Evolutionary conservation across 2,113 vertebrate genomes (phyloP).

Genomic region (Eolophus roseicapilla): DNA sequence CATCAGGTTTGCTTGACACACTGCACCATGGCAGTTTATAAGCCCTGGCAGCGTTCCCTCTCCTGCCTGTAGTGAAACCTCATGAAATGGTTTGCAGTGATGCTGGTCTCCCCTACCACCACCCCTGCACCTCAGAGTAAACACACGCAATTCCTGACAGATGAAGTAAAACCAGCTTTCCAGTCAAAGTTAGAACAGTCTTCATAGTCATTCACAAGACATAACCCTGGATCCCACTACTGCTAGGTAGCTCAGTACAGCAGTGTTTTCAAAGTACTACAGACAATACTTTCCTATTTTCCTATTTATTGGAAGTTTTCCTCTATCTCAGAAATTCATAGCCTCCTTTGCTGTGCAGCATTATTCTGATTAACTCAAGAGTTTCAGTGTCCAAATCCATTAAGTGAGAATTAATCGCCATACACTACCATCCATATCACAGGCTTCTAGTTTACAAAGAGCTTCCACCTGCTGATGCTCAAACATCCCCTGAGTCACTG

Average conservation of each 20-base stretch:
- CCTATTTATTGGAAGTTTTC: background rate
- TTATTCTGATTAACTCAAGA: background rate
- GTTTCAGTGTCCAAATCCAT: background rate
- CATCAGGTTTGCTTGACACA: background rate
- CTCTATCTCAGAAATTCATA: background rate
- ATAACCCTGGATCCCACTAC: fast-evolving
- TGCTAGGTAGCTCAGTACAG: background rate
- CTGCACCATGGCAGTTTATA: fast-evolving
- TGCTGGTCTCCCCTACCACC: background rate
- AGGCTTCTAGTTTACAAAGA: background rate
- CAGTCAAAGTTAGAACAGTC: background rate
- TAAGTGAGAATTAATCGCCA: background rate
- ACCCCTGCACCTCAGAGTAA: background rate
- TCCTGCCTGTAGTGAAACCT: background rate
- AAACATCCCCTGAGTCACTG: background rate
- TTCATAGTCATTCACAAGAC: too few species aligned
- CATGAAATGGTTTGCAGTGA: background rate
- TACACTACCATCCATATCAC: too few species aligned
- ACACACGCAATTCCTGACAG: background rate
- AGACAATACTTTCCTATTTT: background rate
- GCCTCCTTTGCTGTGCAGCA: background rate
- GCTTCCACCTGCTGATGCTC: background rate
- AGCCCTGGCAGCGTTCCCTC: background rate
- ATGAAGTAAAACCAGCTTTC: background rate
- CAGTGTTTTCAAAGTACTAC: background rate